Evolutionary conservation across 1,140 invertebrate species (phyloP), one percentile per base, ranked within the genome.

Genomic region (Propsilocerus akamusi): DNA sequence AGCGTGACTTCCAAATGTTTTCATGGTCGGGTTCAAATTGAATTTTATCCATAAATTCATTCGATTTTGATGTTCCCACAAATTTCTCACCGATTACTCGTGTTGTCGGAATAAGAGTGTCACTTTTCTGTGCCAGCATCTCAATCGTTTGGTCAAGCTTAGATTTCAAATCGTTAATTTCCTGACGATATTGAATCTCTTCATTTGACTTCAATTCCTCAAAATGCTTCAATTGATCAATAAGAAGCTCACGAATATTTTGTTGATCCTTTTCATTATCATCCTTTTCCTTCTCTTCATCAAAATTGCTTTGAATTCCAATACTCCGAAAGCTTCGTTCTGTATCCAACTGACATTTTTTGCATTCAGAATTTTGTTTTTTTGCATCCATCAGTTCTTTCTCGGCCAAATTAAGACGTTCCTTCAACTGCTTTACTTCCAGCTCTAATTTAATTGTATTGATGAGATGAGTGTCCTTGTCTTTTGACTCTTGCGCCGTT

Each of bases 381-480:
- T 20, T 55, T 12, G 56, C 52, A 32, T 64, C 59, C 46, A 54
- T 60, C 10, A 25, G 46, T 8, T 63, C 58, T 4, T 54, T 53
- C 34, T 65, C 63, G 1, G 63, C 61, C 2, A 55, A 56, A 49
- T 63, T 65, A 0, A 65, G 55, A 4, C 62, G 57, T 26, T 65
- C 63, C 46, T 65, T 65, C 1, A 65, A 49, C 23, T 64, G 62
- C 48, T 65, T 65, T 5, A 65, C 62, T 51, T 65, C 63, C 47
- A 65, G 54, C 30, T 65, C 63, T 53, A 65, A 58, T 49, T 65
- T 65, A 8, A 65, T 65, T 1, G 63, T 57, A 11, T 63, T 64
- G 6, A 65, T 65, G n/a, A 65, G 49, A 1, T 57, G 53, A 23
- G 58, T 26, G 46, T 65, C 63, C 20, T 58, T 65, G n/a, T 61